Conservation (phyloP, 2,888 invertebrate species). For the Drosophila histrio region DNA sequence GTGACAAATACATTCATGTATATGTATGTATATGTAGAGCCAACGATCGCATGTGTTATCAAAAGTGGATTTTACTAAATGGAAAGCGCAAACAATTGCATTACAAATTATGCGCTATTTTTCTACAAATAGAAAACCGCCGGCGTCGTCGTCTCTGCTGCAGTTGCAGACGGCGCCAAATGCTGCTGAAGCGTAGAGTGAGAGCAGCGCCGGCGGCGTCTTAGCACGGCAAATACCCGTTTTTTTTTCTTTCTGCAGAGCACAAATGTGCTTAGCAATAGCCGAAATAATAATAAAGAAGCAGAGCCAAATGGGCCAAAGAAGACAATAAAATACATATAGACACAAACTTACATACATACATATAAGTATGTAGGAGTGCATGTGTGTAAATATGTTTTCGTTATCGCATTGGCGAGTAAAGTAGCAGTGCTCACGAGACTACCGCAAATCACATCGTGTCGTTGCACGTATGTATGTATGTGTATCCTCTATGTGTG, state of each 20-base stretch:
- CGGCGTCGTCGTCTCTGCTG: constrained; percentile 19
- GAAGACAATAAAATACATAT: constrained; percentile 49
- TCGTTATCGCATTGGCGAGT: constrained; percentile 51
- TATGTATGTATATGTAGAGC: not conserved
- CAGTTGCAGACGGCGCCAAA: constrained; percentile 28
- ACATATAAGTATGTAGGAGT: not conserved
- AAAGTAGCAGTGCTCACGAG: constrained; percentile 49
- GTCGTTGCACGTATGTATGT: constrained; percentile 19
- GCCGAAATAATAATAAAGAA: constrained; percentile 42
- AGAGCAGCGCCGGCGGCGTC: constrained; percentile 34
- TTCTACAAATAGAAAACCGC: constrained; percentile 72
- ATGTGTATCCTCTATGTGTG: too few relatives aligned
- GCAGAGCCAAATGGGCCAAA: constrained; percentile 58
- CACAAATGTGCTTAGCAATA: constrained; percentile 45
- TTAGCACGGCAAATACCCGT: constrained; percentile 43
- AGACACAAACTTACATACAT: not conserved
- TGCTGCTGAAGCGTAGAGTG: constrained; percentile 62
- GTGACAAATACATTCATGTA: constrained; percentile 13
- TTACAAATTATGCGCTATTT: constrained; percentile 71
- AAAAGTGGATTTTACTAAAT: constrained; percentile 54
- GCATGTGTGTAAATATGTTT: constrained; percentile 25
- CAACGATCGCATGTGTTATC: constrained; percentile 54
- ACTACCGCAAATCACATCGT: constrained; percentile 62
- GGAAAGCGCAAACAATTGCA: constrained; percentile 72
- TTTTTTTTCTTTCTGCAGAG: constrained; percentile 40